Evolutionary conservation across 2,797 vertebrate genomes (phyloP).

Genomic region (Phaenicophaeus curvirostris): DNA sequence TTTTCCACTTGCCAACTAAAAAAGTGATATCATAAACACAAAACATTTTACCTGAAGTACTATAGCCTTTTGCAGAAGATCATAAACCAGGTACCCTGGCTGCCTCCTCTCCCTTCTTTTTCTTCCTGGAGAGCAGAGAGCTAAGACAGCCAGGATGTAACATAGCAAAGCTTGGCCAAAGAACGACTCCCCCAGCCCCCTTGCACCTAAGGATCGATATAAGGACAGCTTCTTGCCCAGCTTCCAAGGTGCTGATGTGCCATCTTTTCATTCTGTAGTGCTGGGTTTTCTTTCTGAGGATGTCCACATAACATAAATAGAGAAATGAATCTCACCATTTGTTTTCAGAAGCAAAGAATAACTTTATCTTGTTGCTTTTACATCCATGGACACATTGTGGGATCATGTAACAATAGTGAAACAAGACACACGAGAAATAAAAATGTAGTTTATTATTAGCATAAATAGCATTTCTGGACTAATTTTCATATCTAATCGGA

Average conservation of each 20-base stretch:
- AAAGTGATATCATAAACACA: not conserved
- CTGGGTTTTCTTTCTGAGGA: not conserved
- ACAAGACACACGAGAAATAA: not conserved
- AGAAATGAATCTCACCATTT: not conserved
- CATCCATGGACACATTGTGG: accelerated
- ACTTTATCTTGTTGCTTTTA: not conserved
- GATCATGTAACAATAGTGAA: not conserved
- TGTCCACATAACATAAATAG: not conserved
- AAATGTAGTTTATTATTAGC: not conserved
- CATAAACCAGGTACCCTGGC: not conserved
- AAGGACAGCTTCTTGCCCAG: not conserved
- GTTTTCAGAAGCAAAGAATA: not conserved
- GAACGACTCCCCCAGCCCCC: not conserved
- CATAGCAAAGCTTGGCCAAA: not conserved
- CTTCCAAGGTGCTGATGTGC: not conserved
- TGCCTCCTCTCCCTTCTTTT: not conserved
- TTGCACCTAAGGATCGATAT: not conserved
- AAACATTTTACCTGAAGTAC: not conserved
- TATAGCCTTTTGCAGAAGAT: not conserved
- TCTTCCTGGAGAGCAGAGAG: not conserved
- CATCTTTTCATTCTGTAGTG: accelerated
- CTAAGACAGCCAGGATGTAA: not conserved
- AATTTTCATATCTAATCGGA: not conserved
- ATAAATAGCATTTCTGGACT: not conserved
- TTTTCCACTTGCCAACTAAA: not conserved